Conservation (phyloP, 2,888 invertebrate genomes). For the Hanleya hanleyi region DNA sequence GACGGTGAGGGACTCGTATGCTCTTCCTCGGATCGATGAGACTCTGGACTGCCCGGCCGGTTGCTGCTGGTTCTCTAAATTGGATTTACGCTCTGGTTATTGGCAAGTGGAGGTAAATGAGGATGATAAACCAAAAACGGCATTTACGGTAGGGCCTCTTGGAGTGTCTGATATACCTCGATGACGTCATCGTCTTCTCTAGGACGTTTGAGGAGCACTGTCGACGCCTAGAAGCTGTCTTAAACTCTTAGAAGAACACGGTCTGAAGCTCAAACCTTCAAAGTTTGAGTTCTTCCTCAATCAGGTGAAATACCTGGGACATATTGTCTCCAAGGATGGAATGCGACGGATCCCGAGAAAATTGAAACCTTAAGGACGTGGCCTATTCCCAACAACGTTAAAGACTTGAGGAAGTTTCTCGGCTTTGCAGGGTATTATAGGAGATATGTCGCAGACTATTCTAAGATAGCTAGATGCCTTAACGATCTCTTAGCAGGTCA, state of each 20-base stretch:
- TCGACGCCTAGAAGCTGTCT: neutral
- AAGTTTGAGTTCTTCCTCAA: neutral
- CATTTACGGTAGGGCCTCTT: neutral
- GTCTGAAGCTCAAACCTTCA: neutral
- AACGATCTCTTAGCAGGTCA: neutral
- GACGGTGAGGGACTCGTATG: neutral
- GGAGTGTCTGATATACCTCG: neutral
- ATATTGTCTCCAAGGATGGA: neutral
- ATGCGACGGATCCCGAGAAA: neutral
- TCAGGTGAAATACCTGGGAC: neutral
- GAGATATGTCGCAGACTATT: neutral
- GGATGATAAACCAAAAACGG: too few relatives aligned
- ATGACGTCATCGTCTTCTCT: neutral
- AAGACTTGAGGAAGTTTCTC: neutral
- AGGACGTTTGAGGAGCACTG: neutral
- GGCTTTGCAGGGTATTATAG: neutral
- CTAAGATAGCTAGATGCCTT: neutral
- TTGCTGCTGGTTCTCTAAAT: too few relatives aligned
- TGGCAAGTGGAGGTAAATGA: too few relatives aligned
- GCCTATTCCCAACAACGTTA: neutral
- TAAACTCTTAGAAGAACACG: neutral
- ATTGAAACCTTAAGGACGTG: neutral
- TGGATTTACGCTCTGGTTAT: too few relatives aligned
- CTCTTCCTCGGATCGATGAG: too few relatives aligned
- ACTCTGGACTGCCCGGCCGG: too few relatives aligned